phyloP scores from a whole-genome alignment of 2,113 vertebrate genomes.

The Phylloscopus whistleri region DNA sequence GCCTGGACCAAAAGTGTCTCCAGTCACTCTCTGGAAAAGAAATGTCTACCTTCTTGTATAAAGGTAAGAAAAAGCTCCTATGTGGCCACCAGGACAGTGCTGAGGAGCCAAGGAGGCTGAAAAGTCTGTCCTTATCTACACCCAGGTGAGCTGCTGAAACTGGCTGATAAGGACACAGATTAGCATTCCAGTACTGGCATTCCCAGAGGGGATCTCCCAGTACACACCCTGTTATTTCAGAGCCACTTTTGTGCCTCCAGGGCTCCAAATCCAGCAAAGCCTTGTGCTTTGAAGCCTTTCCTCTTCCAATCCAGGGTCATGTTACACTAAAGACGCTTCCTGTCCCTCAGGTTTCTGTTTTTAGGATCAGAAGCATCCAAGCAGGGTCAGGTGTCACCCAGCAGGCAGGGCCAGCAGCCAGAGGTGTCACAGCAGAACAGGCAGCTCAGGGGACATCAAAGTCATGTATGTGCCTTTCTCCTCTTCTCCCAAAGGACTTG shows the following conservation, averaged over 20 bases:
- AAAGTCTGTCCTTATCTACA: background rate
- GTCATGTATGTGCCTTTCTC: background rate
- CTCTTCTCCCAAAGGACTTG: background rate
- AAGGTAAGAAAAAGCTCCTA: background rate
- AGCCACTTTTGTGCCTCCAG: background rate
- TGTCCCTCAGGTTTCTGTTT: background rate
- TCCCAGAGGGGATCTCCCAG: background rate
- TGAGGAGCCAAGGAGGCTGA: background rate
- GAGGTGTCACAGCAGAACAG: background rate
- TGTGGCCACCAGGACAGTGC: background rate
- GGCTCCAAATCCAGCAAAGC: background rate
- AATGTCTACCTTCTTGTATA: background rate
- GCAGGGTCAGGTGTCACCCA: background rate
- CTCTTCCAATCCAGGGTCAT: accelerated
- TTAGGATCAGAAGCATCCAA: background rate
- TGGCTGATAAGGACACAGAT: background rate
- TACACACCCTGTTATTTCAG: accelerated
- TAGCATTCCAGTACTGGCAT: background rate
- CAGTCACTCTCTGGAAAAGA: background rate
- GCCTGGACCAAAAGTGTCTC: background rate
- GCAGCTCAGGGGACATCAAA: background rate
- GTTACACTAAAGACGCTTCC: accelerated
- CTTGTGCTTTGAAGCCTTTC: background rate
- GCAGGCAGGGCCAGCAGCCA: background rate
- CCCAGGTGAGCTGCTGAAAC: background rate